Evolutionary conservation across 1,140 invertebrate genomes (phyloP).

Genomic region (Asbolus verrucosus): DNA sequence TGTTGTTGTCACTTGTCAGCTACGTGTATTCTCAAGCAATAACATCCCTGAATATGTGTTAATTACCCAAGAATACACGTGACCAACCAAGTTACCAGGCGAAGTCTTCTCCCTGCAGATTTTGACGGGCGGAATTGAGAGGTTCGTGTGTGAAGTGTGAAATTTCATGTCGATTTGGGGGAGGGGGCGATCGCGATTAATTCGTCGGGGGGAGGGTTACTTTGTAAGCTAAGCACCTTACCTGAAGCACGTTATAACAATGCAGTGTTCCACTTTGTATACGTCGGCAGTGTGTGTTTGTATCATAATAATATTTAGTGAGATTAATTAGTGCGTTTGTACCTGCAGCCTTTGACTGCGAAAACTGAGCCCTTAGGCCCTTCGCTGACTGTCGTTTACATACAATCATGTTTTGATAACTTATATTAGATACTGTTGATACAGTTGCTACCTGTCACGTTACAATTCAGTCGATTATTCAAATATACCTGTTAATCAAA

Average conservation of each 20-base stretch:
- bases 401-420: conserved; percentile 18
- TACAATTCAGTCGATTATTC: conserved; percentile 2
- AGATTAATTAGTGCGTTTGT: conserved; percentile 52
- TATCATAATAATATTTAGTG: conserved; percentile 46
- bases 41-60: conserved; percentile 91
- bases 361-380: conserved; percentile 15
- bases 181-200: neutral
- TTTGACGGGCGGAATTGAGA: neutral
- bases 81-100: conserved; percentile 78
- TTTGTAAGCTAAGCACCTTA: conserved; percentile 27
- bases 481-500: neutral
- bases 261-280: conserved; percentile 25
- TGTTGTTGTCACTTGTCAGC: conserved; percentile 74
- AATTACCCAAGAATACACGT: conserved; percentile 97
- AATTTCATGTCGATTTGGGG: too few species aligned
- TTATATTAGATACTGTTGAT: neutral
- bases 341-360: conserved; percentile 27
- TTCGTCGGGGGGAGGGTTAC: neutral
- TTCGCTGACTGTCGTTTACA: conserved; percentile 9
- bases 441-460: neutral
- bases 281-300: conserved; percentile 25
- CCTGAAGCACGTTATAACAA: conserved; percentile 26
- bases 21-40: conserved; percentile 99
- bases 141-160: too few species aligned
- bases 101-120: conserved; percentile 4